A percentile compares a stretch with the other conserved stretches of the same genome.
These are phyloP conservation scores for Parapristionchus giblindavisi DNA, from an alignment of 2,888 invertebrate species.

Conservation along the genomic window DNA sequence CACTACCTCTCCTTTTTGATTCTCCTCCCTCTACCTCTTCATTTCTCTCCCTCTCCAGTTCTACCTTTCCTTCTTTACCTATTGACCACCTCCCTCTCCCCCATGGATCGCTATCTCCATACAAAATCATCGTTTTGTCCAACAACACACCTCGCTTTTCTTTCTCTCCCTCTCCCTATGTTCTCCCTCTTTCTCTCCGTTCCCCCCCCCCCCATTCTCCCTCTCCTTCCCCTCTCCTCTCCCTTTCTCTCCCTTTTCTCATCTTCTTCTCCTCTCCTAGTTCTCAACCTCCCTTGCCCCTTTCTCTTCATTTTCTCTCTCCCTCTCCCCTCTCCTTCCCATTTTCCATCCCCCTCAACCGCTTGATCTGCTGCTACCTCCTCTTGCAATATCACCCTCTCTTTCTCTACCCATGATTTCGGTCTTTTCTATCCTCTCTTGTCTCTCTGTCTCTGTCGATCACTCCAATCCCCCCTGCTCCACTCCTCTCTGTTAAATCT, in stretches of 20 bases:
- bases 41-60: conserved; percentile 41
- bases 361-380: conserved; percentile 11
- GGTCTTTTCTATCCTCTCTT: conserved; percentile 12
- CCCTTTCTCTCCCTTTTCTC: no score
- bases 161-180: no score
- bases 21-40: conserved; percentile 38
- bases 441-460: background rate
- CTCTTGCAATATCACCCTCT: conserved; percentile 4
- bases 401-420: background rate
- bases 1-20: background rate
- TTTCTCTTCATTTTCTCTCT: conserved; percentile 38
- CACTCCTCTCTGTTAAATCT: background rate
- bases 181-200: no score
- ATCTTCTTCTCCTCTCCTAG: no score
- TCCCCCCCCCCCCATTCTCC: no score
- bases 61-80: no score
- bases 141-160: no score
- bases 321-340: background rate
- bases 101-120: no score
- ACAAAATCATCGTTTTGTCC: no score
- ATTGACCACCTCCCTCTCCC: no score
- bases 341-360: background rate
- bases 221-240: no score
- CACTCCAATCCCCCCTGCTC: background rate
- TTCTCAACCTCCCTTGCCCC: no score